Evolutionary conservation across 1,140 invertebrate genomes (phyloP).

Genomic region (Liolophura sinensis): DNA sequence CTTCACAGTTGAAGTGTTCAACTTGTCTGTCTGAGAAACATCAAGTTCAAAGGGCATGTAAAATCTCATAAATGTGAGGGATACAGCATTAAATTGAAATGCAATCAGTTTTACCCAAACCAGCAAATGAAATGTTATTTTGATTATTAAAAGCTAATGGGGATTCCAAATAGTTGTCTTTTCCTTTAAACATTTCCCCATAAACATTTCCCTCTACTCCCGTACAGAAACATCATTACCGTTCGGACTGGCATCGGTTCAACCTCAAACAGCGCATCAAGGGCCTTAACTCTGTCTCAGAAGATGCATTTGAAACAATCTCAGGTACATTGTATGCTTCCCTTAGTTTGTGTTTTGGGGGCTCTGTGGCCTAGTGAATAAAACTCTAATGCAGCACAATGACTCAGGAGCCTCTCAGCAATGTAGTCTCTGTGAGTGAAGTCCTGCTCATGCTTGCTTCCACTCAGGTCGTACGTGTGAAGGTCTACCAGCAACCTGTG

Average conservation of each 20-base stretch:
- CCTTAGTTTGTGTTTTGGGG: too few relatives aligned
- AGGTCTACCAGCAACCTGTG: too few relatives aligned
- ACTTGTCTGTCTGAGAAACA: too few relatives aligned
- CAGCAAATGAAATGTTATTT: background rate
- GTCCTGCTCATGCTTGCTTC: too few relatives aligned
- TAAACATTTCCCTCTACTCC: background rate
- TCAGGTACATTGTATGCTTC: slow-evolving; percentile 23
- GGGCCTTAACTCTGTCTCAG: slow-evolving; percentile 26
- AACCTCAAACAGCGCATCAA: slow-evolving; percentile 45
- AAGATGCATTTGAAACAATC: slow-evolving; percentile 47
- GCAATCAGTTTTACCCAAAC: background rate
- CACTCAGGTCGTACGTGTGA: too few relatives aligned
- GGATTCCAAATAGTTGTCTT: background rate
- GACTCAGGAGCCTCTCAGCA: too few relatives aligned
- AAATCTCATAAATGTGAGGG: background rate
- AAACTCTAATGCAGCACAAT: too few relatives aligned
- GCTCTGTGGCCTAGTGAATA: too few relatives aligned
- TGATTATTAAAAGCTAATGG: too few relatives aligned
- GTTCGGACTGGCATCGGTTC: slow-evolving; percentile 56
- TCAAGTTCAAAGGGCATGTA: too few relatives aligned
- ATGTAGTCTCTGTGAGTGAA: too few relatives aligned
- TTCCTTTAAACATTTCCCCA: background rate
- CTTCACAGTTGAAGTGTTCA: too few relatives aligned
- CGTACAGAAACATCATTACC: slow-evolving; percentile 63
- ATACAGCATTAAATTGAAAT: background rate